phyloP scores from a whole-genome alignment of 1,140 invertebrate genomes.

The Heliconius himera region DNA sequence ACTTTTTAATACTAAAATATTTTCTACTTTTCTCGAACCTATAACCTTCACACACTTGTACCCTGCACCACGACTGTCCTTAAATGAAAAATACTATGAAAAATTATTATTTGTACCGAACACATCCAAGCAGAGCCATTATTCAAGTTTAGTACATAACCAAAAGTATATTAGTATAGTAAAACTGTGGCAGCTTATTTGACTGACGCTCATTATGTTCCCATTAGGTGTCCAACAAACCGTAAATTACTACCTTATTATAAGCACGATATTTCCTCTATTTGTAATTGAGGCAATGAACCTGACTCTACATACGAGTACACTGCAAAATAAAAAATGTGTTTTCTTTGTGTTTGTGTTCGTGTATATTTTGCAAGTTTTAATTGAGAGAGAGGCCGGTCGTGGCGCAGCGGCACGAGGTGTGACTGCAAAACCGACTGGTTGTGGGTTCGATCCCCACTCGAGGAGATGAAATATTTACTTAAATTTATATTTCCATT shows the following conservation, averaged over 20 bases:
- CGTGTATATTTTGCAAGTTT: background rate
- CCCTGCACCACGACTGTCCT: too few species aligned
- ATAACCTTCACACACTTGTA: too few species aligned
- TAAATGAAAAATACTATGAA: background rate
- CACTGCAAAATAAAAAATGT: background rate
- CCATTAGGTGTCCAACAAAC: slow-evolving; percentile 25
- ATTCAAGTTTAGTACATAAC: background rate
- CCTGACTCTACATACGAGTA: background rate
- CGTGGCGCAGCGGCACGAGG: too few species aligned
- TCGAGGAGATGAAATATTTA: too few species aligned
- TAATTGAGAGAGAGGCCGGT: too few species aligned
- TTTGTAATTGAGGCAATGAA: slow-evolving; percentile 12
- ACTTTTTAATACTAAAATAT: too few species aligned
- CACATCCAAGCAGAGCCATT: background rate
- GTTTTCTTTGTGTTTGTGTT: background rate
- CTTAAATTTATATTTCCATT: too few species aligned
- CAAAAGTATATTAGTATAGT: too few species aligned
- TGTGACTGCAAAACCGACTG: too few species aligned
- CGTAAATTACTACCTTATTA: slow-evolving; percentile 27
- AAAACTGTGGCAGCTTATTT: slow-evolving; percentile 19
- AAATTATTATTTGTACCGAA: background rate
- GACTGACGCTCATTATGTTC: slow-evolving; percentile 28
- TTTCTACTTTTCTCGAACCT: too few species aligned
- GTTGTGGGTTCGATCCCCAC: too few species aligned
- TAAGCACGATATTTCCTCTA: slow-evolving; percentile 27